phyloP scores from a whole-genome alignment of 2,888 invertebrate genomes.

The Caradrina clavipalpis region DNA sequence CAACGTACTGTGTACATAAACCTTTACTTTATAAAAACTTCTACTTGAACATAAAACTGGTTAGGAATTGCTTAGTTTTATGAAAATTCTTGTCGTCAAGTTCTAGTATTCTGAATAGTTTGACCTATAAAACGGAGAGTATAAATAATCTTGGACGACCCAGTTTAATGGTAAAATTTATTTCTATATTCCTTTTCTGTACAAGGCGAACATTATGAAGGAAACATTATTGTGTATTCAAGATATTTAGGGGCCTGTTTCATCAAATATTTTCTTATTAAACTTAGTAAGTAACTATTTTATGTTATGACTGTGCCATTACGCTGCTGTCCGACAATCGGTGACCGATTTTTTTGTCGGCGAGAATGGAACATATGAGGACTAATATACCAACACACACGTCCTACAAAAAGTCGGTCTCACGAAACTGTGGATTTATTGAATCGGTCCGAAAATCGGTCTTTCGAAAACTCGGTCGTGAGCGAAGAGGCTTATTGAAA shows the following conservation, averaged over 20 bases:
- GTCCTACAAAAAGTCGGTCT: too few species aligned
- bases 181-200: neutral
- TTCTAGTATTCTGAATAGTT: conserved; percentile 29
- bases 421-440: too few species aligned
- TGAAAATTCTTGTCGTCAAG: conserved; percentile 26
- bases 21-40: neutral
- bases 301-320: too few species aligned
- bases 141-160: conserved; percentile 20
- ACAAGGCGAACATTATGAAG: neutral
- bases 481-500: too few species aligned
- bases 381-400: too few species aligned
- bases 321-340: too few species aligned
- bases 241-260: neutral
- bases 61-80: conserved; percentile 22
- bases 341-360: too few species aligned
- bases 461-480: too few species aligned
- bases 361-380: too few species aligned
- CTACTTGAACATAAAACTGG: neutral
- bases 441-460: too few species aligned
- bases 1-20: neutral
- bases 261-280: too few species aligned
- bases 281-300: too few species aligned
- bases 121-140: conserved; percentile 8
- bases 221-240: neutral
- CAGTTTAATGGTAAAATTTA: conserved; percentile 1